Percentiles rank a stretch among this genome's conserved stretches.
phyloP scores from a whole-genome alignment of 2,888 invertebrate genomes.

The Stegana nigrithorax region DNA sequence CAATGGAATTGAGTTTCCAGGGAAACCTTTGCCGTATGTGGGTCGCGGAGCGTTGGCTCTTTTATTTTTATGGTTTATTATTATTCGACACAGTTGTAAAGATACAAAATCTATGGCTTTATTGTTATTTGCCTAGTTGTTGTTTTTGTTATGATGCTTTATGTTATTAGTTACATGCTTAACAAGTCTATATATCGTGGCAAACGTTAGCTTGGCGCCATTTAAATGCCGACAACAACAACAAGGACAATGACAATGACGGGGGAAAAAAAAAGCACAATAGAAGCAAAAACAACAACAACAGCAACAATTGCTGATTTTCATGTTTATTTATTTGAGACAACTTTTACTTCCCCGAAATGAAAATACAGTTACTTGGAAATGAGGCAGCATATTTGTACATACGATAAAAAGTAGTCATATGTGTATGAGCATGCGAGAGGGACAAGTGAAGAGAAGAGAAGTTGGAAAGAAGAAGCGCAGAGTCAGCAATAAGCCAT shows the following conservation, averaged over 20 bases:
- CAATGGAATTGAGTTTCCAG: too few species aligned
- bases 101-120: slow-evolving; percentile 6
- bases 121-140: neutral
- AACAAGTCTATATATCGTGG: slow-evolving; percentile 15
- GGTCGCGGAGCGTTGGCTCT: neutral
- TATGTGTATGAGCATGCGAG: too few species aligned
- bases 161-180: slow-evolving; percentile 13
- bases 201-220: slow-evolving; percentile 14
- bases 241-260: slow-evolving; percentile 33
- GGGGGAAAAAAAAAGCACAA: neutral
- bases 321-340: slow-evolving; percentile 17
- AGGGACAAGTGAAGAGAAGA: too few species aligned
- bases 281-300: neutral
- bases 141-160: slow-evolving; percentile 9
- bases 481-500: slow-evolving; percentile 19
- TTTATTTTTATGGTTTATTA: slow-evolving; percentile 13
- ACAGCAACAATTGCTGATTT: slow-evolving; percentile 21
- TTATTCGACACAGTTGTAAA: slow-evolving; percentile 1
- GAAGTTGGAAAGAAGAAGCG: too few species aligned
- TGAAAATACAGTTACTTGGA: too few species aligned
- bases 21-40: too few species aligned
- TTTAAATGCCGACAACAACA: slow-evolving; percentile 31
- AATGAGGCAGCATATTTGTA: too few species aligned
- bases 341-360: slow-evolving; percentile 10
- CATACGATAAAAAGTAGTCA: too few species aligned